Percentiles rank a stretch among this genome's conserved stretches.
Evolutionary conservation across 1,140 invertebrate species (phyloP).

Genomic region (Brachionus rotundiformis): DNA sequence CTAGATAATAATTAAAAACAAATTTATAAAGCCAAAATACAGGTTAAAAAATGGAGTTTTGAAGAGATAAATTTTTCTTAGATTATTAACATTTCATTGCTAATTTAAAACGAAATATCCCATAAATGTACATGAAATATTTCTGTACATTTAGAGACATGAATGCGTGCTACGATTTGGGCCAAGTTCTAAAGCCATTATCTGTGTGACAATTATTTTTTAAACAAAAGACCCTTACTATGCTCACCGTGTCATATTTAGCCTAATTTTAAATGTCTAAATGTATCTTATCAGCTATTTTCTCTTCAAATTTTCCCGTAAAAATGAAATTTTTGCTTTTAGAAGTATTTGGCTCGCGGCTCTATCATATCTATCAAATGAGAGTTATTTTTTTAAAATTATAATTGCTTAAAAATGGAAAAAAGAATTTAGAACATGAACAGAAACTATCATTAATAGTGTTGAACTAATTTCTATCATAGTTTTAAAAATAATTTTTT

Average conservation of each 20-base stretch:
- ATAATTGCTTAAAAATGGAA: conserved; percentile 23
- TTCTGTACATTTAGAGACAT: conserved; percentile 25
- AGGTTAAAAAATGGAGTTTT: neutral
- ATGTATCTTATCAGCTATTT: conserved; percentile 51
- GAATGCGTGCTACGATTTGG: conserved; percentile 2
- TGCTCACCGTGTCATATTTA: conserved; percentile 25
- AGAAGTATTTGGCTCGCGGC: neutral
- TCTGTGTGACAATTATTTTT: conserved; percentile 42
- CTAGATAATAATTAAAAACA: conserved; percentile 23
- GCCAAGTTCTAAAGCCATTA: neutral
- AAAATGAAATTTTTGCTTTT: conserved; percentile 21
- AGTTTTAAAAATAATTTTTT: neutral
- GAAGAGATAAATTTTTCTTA: neutral
- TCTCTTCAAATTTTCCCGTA: conserved; percentile 29
- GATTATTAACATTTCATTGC: conserved; percentile 11
- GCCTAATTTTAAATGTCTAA: conserved; percentile 39
- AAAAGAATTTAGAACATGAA: conserved; percentile 48
- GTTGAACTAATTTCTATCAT: conserved; percentile 26
- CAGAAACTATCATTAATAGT: conserved; percentile 22
- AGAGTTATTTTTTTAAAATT: neutral
- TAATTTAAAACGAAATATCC: conserved; percentile 20
- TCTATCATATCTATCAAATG: neutral
- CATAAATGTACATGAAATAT: conserved; percentile 13
- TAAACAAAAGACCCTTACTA: neutral
- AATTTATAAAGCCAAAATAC: conserved; percentile 28